Percentiles rank a stretch among this genome's conserved stretches.
Conservation (phyloP, 1,140 invertebrate genomes). For the Amphibalanus amphitrite region DNA sequence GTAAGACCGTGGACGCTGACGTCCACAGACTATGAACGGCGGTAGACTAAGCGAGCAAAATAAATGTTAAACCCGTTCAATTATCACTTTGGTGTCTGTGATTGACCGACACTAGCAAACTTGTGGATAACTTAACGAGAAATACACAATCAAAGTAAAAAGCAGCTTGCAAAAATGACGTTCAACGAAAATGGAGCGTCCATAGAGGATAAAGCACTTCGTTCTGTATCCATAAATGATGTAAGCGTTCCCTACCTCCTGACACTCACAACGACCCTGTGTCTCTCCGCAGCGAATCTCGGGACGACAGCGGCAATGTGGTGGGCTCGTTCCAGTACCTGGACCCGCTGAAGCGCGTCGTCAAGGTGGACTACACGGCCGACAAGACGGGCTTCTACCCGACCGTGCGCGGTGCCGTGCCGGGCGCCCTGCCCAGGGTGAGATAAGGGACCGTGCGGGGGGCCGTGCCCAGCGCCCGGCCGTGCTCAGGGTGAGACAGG, state of each 20-base stretch:
- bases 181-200: too few species aligned
- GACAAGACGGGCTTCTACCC: constrained; percentile 48
- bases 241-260: neutral
- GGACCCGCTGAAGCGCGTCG: constrained; percentile 46
- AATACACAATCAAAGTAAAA: neutral
- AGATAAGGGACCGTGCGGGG: too few species aligned
- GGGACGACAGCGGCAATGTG: neutral
- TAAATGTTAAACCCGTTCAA: too few species aligned
- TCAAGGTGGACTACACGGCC: constrained; percentile 49
- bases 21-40: too few species aligned
- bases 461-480: too few species aligned
- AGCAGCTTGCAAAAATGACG: neutral
- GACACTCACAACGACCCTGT: neutral
- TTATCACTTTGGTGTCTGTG: too few species aligned
- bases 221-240: neutral
- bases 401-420: neutral
- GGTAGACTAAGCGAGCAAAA: too few species aligned
- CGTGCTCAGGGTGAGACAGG: too few species aligned
- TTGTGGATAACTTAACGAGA: neutral
- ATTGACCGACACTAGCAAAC: neutral
- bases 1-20: too few species aligned
- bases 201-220: too few species aligned
- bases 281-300: constrained; percentile 20
- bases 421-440: too few species aligned
- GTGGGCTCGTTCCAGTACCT: constrained; percentile 46